Percentiles rank a stretch among this genome's conserved stretches.
These are phyloP conservation scores for Ischnus inquisitorius DNA, from an alignment of 2,888 invertebrate species.

Conservation along the genomic window DNA sequence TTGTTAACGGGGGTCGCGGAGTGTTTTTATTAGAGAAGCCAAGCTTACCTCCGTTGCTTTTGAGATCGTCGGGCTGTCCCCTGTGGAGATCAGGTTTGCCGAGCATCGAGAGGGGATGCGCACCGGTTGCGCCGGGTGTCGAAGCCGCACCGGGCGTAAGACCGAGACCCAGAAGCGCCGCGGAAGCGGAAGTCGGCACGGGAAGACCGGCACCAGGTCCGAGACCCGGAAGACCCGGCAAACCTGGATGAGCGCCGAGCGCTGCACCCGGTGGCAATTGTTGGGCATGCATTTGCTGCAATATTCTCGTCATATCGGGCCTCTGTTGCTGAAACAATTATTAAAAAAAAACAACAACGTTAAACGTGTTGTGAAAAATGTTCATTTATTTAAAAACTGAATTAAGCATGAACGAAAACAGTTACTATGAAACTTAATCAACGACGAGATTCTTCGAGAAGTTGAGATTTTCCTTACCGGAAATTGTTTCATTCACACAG, in stretches of 20 bases:
- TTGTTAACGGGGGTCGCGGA: constrained; percentile 2
- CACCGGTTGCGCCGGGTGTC: constrained; percentile 89
- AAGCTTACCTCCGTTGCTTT: constrained; percentile 91
- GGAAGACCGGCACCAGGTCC: constrained; percentile 85
- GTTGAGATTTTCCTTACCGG: not conserved
- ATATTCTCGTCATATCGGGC: constrained; percentile 92
- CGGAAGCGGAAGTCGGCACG: constrained; percentile 84
- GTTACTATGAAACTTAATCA: too few relatives aligned
- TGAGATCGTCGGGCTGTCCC: constrained; percentile 89
- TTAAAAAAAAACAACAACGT: constrained; percentile 19
- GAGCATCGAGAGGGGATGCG: constrained; percentile 92
- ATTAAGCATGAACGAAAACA: too few relatives aligned
- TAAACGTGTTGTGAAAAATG: not conserved
- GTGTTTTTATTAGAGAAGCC: not conserved
- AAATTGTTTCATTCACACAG: not conserved
- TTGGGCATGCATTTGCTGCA: constrained; percentile 98
- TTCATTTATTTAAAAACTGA: not conserved
- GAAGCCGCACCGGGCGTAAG: constrained; percentile 84
- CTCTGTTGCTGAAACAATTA: constrained; percentile 91
- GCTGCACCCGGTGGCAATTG: constrained; percentile 92
- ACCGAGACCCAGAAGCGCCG: constrained; percentile 86
- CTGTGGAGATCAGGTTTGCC: constrained; percentile 92
- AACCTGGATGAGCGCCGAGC: constrained; percentile 89
- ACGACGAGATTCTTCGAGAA: too few relatives aligned
- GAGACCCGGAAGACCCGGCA: constrained; percentile 87